phyloP scores from a whole-genome alignment of 2,888 invertebrate genomes.

The Plebejus melissa region DNA sequence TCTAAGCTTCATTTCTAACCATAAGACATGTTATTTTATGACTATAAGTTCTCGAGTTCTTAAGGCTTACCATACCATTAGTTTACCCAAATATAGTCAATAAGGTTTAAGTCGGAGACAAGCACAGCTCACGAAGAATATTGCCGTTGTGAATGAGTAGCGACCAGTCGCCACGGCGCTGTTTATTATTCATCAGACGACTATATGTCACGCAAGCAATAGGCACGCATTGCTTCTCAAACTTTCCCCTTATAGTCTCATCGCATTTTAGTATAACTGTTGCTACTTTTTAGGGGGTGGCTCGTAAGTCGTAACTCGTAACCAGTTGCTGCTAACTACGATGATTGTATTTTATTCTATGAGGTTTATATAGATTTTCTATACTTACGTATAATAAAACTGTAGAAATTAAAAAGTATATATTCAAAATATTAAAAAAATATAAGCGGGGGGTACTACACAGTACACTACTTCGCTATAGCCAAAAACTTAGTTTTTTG shows the following conservation, averaged over 20 bases:
- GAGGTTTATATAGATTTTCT: too few relatives aligned
- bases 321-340: not conserved
- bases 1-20: not conserved
- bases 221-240: conserved; percentile 70
- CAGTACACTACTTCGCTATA: too few relatives aligned
- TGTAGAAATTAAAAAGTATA: too few relatives aligned
- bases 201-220: conserved; percentile 69
- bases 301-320: not conserved
- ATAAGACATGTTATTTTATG: not conserved
- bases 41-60: not conserved
- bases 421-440: too few relatives aligned
- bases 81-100: conserved; percentile 41
- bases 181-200: conserved; percentile 77
- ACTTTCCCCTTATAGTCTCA: conserved; percentile 46
- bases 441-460: too few relatives aligned
- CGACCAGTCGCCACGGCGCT: conserved; percentile 66
- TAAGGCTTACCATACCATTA: conserved; percentile 11
- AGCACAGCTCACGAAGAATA: conserved; percentile 65
- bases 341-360: too few relatives aligned
- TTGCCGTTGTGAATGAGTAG: conserved; percentile 71
- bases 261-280: too few relatives aligned
- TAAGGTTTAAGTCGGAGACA: conserved; percentile 54
- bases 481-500: too few relatives aligned
- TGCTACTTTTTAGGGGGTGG: too few relatives aligned
- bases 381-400: too few relatives aligned